Evolutionary conservation across 2,113 vertebrate genomes (phyloP).

Genomic region (Glaucomys volans): DNA sequence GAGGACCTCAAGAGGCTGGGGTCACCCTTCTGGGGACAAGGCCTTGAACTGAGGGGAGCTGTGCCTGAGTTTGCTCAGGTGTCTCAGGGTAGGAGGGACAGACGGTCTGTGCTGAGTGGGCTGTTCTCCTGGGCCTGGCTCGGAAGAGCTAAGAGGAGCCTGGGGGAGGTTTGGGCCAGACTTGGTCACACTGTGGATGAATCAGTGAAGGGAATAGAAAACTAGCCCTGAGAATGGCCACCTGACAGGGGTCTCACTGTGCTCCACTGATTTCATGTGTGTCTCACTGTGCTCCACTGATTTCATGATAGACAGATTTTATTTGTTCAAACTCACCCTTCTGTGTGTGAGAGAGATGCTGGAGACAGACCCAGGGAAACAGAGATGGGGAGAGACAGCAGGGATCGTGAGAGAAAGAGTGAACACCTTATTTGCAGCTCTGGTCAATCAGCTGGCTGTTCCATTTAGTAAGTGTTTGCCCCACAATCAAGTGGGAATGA

Average conservation of each 20-base stretch:
- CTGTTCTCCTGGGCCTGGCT: background rate
- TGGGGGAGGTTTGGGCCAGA: background rate
- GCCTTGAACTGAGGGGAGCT: background rate
- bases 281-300: background rate
- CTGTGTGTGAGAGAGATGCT: background rate
- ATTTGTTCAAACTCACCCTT: background rate
- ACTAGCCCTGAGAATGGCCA: rapidly evolving
- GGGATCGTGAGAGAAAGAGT: background rate
- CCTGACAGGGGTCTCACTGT: too few relatives aligned
- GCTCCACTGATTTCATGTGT: too few relatives aligned
- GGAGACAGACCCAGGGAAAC: background rate
- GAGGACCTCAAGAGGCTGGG: background rate
- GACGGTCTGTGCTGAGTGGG: background rate
- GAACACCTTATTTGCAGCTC: background rate
- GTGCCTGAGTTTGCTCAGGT: background rate
- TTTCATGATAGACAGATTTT: background rate
- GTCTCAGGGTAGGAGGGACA: background rate
- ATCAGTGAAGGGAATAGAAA: background rate
- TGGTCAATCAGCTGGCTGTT: background rate
- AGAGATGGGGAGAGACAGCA: background rate
- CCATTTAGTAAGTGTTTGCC: background rate
- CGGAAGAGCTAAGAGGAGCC: background rate
- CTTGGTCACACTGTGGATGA: background rate
- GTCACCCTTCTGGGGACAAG: too few relatives aligned
- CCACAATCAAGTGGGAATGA: background rate